phyloP scores from a whole-genome alignment of 1,140 invertebrate genomes.

The Lepidurus arcticus region DNA sequence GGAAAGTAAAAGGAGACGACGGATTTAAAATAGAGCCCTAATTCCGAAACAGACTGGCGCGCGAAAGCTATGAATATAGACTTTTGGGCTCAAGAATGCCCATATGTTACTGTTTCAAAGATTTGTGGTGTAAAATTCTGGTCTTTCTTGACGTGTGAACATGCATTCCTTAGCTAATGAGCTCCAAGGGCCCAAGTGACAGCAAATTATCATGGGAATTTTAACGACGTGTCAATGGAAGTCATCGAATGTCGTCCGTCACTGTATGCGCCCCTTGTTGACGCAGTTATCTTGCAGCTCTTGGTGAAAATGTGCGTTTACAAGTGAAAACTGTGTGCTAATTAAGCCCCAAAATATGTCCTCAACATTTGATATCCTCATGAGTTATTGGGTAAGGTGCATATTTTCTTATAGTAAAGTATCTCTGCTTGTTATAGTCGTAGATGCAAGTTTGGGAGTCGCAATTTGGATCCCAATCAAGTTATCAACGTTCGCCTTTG shows the following conservation, averaged over 20 bases:
- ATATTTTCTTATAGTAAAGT: no score
- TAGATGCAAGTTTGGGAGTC: no score
- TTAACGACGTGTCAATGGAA: constrained; percentile 7
- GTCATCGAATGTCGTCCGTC: background rate
- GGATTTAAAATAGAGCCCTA: no score
- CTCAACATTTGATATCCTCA: no score
- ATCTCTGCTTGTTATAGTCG: no score
- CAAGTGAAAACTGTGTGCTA: background rate
- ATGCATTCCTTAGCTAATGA: constrained; percentile 18
- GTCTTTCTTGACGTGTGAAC: background rate
- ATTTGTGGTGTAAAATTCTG: background rate
- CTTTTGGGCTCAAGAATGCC: background rate
- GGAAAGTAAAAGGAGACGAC: no score
- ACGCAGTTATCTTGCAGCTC: background rate
- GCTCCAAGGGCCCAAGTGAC: constrained; percentile 8
- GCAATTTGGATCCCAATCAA: background rate
- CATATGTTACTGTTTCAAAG: background rate
- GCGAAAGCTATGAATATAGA: background rate
- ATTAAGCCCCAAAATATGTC: no score
- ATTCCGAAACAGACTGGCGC: no score
- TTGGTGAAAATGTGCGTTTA: background rate
- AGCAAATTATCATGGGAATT: constrained; percentile 11
- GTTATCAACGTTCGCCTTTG: background rate
- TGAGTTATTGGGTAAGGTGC: no score
- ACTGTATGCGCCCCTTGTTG: background rate